A percentile compares a stretch with the other conserved stretches of the same genome.
phyloP scores from a whole-genome alignment of 2,113 vertebrate species.

The Corvus cornix region DNA sequence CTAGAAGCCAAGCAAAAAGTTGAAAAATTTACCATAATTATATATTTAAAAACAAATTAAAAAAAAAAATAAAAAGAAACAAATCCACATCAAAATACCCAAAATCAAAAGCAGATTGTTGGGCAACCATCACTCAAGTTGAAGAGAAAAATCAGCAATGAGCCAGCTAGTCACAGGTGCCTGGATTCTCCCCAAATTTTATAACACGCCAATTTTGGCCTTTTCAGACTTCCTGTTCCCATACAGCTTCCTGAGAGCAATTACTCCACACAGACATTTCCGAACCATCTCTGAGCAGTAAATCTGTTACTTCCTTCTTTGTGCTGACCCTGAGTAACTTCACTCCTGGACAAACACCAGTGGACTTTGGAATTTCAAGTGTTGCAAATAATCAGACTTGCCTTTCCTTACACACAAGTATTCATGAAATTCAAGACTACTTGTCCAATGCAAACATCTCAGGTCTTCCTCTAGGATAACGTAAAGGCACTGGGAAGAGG shows the following conservation, averaged over 20 bases:
- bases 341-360: conserved; percentile 27
- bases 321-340: neutral
- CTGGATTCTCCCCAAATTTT: neutral
- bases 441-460: conserved; percentile 15
- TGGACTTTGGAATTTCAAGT: neutral
- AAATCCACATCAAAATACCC: neutral
- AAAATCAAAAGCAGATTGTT: neutral
- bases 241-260: neutral
- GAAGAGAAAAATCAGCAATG: neutral
- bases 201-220: rapidly evolving
- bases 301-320: neutral
- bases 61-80: neutral
- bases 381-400: neutral
- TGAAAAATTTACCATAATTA: neutral
- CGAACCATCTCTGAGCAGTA: neutral
- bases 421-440: neutral
- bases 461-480: neutral
- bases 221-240: neutral
- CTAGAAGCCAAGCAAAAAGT: neutral
- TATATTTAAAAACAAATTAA: neutral
- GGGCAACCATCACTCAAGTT: neutral
- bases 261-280: neutral
- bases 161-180: neutral
- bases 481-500: neutral
- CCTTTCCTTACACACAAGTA: neutral